Percentiles rank a stretch among this genome's conserved stretches.
Evolutionary conservation across 2,113 vertebrate genomes (phyloP).

Genomic region (Notothenia coriiceps): DNA sequence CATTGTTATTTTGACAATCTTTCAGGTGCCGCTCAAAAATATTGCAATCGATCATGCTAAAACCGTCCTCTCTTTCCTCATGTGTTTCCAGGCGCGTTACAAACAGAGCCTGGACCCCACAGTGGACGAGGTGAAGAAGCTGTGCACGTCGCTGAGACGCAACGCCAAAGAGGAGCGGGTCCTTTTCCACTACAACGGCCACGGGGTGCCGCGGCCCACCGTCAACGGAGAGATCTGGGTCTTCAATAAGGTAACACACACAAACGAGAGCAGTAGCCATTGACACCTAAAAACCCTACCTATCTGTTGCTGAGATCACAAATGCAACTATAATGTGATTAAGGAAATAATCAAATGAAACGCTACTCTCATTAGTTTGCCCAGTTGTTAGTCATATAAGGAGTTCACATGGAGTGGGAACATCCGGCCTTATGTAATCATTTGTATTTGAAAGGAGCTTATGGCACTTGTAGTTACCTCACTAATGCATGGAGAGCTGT

Average conservation of each 20-base stretch:
- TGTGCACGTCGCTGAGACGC: constrained; percentile 94
- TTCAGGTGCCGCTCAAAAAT: too few relatives aligned
- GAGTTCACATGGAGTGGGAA: too few relatives aligned
- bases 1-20: too few relatives aligned
- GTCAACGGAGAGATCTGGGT: constrained; percentile 99
- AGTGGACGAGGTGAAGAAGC: constrained; percentile 98
- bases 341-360: not conserved
- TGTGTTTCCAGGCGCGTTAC: constrained; percentile 90
- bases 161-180: constrained; percentile 98
- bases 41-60: not conserved
- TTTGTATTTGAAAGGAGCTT: not conserved
- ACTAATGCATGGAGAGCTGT: too few relatives aligned
- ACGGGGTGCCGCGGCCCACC: constrained; percentile 95
- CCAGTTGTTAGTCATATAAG: too few relatives aligned
- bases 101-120: constrained; percentile 98
- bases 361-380: not conserved
- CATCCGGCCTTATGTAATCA: too few relatives aligned
- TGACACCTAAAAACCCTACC: not conserved
- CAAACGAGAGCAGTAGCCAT: not conserved
- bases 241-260: constrained; percentile 93
- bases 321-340: constrained; percentile 6
- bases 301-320: not conserved
- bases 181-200: constrained; percentile 99
- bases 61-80: not conserved
- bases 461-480: not conserved